Evolutionary conservation across 2,797 vertebrate genomes (phyloP).

Genomic region (Prunella strophiata): DNA sequence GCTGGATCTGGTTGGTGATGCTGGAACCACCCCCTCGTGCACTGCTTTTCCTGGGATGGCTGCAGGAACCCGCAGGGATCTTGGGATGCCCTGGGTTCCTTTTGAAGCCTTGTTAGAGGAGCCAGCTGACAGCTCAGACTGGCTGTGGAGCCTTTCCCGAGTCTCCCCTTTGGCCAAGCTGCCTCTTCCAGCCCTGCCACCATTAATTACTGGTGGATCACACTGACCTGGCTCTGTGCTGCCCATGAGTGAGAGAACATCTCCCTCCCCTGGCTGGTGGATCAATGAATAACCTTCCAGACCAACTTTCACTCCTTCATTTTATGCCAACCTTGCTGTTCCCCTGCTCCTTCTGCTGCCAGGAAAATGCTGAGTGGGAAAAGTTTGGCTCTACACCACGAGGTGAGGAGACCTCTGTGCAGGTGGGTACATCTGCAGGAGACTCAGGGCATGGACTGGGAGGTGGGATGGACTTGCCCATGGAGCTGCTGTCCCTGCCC

Average conservation of each 20-base stretch:
- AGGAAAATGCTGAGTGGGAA: background rate
- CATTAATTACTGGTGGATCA: background rate
- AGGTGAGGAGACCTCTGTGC: background rate
- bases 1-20: accelerated
- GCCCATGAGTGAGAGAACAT: background rate
- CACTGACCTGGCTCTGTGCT: background rate
- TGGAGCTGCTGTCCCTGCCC: background rate
- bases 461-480: background rate
- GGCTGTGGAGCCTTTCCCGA: background rate
- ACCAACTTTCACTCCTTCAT: background rate
- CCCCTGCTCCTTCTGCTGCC: background rate
- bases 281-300: background rate
- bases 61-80: background rate
- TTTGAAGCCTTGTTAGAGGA: background rate
- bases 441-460: background rate
- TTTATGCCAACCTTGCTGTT: background rate
- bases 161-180: background rate
- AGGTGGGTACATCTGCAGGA: background rate
- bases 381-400: background rate
- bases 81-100: background rate
- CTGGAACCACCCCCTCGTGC: background rate
- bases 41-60: background rate
- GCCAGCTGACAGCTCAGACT: background rate
- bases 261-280: background rate
- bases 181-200: background rate